phyloP scores from a whole-genome alignment of 2,888 invertebrate species.

The Hedya salicella region DNA sequence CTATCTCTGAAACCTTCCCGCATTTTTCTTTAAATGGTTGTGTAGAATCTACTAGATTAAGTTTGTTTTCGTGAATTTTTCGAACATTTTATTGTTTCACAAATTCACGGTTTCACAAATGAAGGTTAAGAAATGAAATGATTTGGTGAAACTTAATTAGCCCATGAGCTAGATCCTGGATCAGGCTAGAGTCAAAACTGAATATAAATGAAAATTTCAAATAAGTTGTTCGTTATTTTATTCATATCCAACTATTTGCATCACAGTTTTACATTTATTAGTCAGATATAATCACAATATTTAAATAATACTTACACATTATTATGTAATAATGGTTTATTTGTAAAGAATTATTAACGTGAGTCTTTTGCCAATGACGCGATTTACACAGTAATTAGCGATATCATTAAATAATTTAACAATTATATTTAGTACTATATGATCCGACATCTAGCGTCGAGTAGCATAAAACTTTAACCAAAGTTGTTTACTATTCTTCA shows the following conservation, averaged over 20 bases:
- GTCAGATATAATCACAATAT: constrained; percentile 54
- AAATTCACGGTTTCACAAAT: too few relatives aligned
- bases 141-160: too few relatives aligned
- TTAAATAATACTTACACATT: constrained; percentile 46
- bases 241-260: constrained; percentile 50
- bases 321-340: constrained; percentile 41
- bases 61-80: too few relatives aligned
- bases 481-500: background rate
- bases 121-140: too few relatives aligned
- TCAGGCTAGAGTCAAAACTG: too few relatives aligned
- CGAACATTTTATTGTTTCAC: too few relatives aligned
- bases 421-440: background rate
- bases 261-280: constrained; percentile 55
- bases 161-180: too few relatives aligned
- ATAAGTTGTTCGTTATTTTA: constrained; percentile 31
- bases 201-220: background rate
- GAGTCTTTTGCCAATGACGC: background rate
- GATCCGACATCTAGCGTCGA: background rate
- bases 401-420: too few relatives aligned
- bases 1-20: too few relatives aligned
- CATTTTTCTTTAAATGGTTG: too few relatives aligned
- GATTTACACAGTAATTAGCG: background rate
- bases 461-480: background rate
- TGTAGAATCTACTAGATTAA: too few relatives aligned
- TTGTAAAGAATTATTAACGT: constrained; percentile 23